Base-by-base conservation (phyloP, 1,140 invertebrate species). In the Cydia strobilella region DNA sequence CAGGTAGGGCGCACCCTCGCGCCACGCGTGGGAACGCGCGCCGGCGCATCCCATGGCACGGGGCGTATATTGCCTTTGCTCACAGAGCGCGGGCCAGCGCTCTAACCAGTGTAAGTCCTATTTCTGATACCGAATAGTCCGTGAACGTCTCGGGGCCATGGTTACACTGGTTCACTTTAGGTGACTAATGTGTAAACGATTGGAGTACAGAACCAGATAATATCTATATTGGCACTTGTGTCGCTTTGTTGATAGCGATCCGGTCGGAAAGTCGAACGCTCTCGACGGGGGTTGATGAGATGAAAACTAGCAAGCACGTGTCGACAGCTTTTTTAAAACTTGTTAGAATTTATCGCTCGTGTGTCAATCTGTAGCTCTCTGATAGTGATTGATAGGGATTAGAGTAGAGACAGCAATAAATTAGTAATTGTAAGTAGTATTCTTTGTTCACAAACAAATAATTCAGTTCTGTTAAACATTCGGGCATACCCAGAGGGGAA, bases 181-280 rank as follows among this genome's bases (percentile, higher is more conserved):
- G 2, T 23, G 10, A 23, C 0, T 23, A 23, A 9, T 59, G 54
- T 59, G 2, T 10, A 59, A 59, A n/a, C 54, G 7, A 59, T 59
- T 12, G 9, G 18, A 59, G n/a, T 59, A 23, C 10, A 10, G 20
- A 12, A 12, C 18, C n/a, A 51, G 80, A 77, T 79, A 79, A 72
- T 25, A 77, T 79, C 80, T 76, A 76, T 76, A 75, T 79, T 77
- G 72, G 84, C 86, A 88, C 85, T 86, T 87, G 86, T 84, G 82
- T 75, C 79, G 76, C 65, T 69, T 69, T 69, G 65, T 69, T 69
- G 65, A 69, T 69, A 69, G 65, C 65, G 65, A 69, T 69, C 65
- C 65, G 31, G 79, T 80, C 74, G 77, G 78, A 76, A 77, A 82
- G 77, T 80, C 74, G 77, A 80, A 80, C 80, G 80, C 77, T 79